Percentiles rank a stretch among this genome's conserved stretches.
Conservation (phyloP, 2,113 vertebrate genomes). For the Calyptommatus sinebrachiatus region DNA sequence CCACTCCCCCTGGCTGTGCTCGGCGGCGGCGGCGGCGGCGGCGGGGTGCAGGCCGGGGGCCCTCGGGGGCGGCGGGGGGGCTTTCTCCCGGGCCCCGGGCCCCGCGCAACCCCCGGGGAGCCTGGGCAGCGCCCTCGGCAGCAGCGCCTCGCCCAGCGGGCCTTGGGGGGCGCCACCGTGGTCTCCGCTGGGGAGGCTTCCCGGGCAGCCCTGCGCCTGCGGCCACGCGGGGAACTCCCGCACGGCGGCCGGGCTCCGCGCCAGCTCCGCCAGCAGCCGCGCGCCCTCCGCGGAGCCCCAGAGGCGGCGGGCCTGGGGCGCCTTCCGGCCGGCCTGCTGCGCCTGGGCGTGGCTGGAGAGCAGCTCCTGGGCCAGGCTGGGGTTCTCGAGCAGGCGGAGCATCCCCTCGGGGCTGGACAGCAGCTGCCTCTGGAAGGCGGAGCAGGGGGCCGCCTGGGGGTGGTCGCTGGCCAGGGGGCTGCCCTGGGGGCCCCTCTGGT, state of each 20-base stretch:
- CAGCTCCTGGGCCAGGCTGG: constrained; percentile 83
- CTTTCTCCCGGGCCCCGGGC: constrained; percentile 33
- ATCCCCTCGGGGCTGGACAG: constrained; percentile 55
- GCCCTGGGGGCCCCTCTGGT: constrained; percentile 59
- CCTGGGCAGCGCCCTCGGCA: constrained; percentile 84
- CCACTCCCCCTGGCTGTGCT: constrained; percentile 66
- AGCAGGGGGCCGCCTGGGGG: constrained; percentile 48
- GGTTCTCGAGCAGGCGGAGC: constrained; percentile 83
- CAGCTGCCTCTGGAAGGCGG: constrained; percentile 46
- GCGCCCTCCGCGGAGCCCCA: constrained; percentile 90
- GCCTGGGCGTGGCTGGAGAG: constrained; percentile 87
- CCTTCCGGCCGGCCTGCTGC: constrained; percentile 86
- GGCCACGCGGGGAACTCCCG: constrained; percentile 92
- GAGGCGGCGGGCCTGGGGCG: constrained; percentile 88
- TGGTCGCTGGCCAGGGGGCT: constrained; percentile 40
- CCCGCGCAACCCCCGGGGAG: constrained; percentile 84
- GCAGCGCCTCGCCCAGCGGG: constrained; percentile 85
- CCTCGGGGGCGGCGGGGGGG: background rate
- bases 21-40: constrained; percentile 52
- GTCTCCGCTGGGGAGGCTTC: constrained; percentile 87
- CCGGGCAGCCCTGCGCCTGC: constrained; percentile 82
- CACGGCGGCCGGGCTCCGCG: constrained; percentile 88
- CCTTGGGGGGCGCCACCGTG: constrained; percentile 75
- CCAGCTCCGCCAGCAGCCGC: constrained; percentile 87
- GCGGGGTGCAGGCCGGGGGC: constrained; percentile 37